A percentile compares a stretch with the other conserved stretches of the same genome.
These are phyloP conservation scores for Leptinotarsa tumamoca DNA, from an alignment of 2,888 invertebrate genomes.

Conservation along the genomic window DNA sequence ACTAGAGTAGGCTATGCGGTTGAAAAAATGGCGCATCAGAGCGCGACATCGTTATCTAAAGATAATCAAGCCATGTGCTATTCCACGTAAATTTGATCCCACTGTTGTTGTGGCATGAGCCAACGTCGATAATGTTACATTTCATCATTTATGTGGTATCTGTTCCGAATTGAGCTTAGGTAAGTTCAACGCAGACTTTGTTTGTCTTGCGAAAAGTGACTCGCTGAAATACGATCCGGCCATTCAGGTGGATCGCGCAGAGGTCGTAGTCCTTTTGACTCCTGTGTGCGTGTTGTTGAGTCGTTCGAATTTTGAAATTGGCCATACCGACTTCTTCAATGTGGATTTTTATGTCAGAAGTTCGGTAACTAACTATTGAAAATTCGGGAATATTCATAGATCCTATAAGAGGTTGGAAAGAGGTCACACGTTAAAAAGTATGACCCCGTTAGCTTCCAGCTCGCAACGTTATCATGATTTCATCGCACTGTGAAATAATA, in stretches of 20 bases:
- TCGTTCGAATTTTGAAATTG: no score
- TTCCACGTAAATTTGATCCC: slow-evolving; percentile 41
- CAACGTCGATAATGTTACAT: slow-evolving; percentile 39
- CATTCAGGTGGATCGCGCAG: slow-evolving; percentile 15
- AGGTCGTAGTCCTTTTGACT: slow-evolving; percentile 28
- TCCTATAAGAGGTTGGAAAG: no score
- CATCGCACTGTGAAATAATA: no score
- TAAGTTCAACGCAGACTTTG: slow-evolving; percentile 19
- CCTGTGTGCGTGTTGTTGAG: neutral
- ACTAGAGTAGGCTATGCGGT: neutral
- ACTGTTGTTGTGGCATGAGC: slow-evolving; percentile 47
- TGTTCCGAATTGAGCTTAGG: slow-evolving; percentile 25
- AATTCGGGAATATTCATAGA: no score
- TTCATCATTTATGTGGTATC: slow-evolving; percentile 24
- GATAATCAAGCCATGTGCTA: slow-evolving; percentile 33
- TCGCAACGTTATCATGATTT: no score
- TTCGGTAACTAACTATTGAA: no score
- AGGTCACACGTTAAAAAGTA: no score
- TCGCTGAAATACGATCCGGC: slow-evolving; percentile 19
- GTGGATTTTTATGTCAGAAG: no score
- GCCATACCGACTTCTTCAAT: no score
- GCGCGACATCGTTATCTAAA: slow-evolving; percentile 15
- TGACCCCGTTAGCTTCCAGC: no score
- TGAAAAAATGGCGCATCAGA: slow-evolving; percentile 18
- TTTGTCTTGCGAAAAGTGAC: slow-evolving; percentile 6